Evolutionary conservation across 37 sponge, comb jelly and placozoan genomes (phyloP), one percentile per base, ranked within the genome.

Genomic region (Haliclona indistincta): DNA sequence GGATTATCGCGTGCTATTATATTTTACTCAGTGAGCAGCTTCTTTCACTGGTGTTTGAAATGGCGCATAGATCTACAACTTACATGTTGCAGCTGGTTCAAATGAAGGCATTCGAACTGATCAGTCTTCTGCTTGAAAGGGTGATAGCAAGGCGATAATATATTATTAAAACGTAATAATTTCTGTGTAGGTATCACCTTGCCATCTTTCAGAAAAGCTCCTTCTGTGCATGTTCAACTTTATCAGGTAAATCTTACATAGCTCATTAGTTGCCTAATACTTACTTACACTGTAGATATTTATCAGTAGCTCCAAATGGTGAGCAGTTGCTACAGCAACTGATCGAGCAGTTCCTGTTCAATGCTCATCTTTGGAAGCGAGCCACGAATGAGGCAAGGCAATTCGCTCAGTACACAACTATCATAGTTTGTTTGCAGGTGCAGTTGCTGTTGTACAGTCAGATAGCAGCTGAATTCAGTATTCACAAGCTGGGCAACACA

Each of bases 371-470:
- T 22, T 92, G 93, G 93, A 68, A 68, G 26, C 37, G 64, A 29
- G 83, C 93, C 7, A 32, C 63, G 20, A 65, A 30, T 30, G 51
- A 76, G 63, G 91, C 79, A 69, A 52, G 70, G n/a, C n/a, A n/a
- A n/a, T n/a, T n/a, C n/a, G n/a, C n/a, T n/a, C n/a, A n/a, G n/a
- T n/a, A n/a, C n/a, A n/a, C n/a, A n/a, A n/a, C n/a, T n/a, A 75
- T 62, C 4, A 3, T 17, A 23, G 25, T 28, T 1, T 40, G 7
- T 1, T 23, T 19, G 15, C 78, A 90, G 82, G 82, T 91, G 43
- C 92, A 91, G 68, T 53, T 73, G 17, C 42, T 72, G 23, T 74
- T 91, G 66, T 85, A 86, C 65, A 88, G 84, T 34, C 73, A 65
- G 3, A 56, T 91, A 23, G 88, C 84, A 33, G 43, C 89, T 11